phyloP scores from a whole-genome alignment of 2,797 vertebrate genomes.

The Chaetodon trifasciatus region DNA sequence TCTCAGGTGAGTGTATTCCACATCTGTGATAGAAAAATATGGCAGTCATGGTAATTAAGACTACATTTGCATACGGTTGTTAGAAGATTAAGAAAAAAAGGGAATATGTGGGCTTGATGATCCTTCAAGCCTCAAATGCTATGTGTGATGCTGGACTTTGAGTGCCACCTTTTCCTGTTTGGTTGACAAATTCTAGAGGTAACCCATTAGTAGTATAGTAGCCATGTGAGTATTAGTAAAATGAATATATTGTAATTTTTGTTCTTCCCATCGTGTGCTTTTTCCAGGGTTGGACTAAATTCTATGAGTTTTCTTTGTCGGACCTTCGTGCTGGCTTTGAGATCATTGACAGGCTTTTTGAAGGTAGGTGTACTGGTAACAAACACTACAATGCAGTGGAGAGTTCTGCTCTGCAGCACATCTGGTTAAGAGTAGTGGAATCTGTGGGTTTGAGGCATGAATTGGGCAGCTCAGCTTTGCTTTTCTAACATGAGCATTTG shows the following conservation, averaged over 20 bases:
- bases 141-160: neutral
- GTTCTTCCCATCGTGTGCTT: slow-evolving; percentile 6
- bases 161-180: slow-evolving; percentile 5
- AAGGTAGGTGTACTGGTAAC: slow-evolving; percentile 84
- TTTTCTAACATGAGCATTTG: slow-evolving; percentile 2
- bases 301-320: slow-evolving; percentile 97
- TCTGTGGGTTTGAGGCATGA: slow-evolving; percentile 4
- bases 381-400: neutral
- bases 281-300: slow-evolving; percentile 96
- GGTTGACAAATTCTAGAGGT: slow-evolving; percentile 2
- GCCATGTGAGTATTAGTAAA: neutral
- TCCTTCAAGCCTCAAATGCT: neutral
- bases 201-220: neutral
- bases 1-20: neutral
- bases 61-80: neutral
- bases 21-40: neutral
- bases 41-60: neutral
- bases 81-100: neutral
- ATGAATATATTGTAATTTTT: neutral
- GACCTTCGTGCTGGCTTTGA: slow-evolving; percentile 96
- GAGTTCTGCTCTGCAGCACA: slow-evolving; percentile 16
- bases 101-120: neutral
- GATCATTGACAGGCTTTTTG: slow-evolving; percentile 94
- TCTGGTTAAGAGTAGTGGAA: slow-evolving; percentile 20
- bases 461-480: slow-evolving; percentile 2